These are phyloP conservation scores for Nestor notabilis DNA, from an alignment of 2,113 vertebrate genomes.

Conservation along the genomic window DNA sequence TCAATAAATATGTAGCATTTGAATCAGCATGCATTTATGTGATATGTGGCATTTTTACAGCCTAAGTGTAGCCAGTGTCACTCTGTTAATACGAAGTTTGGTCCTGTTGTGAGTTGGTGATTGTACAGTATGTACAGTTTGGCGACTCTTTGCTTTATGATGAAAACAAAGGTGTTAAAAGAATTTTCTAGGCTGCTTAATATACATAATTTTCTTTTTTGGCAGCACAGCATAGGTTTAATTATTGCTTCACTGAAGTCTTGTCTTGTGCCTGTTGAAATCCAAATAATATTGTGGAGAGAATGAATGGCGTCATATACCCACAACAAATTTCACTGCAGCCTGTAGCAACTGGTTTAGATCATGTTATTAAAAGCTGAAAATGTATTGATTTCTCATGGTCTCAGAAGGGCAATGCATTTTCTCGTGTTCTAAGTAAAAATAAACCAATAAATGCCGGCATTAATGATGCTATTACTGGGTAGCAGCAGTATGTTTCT, in stretches of 20 bases:
- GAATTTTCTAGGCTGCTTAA: not conserved
- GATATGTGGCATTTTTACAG: not conserved
- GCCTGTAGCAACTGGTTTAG: not conserved
- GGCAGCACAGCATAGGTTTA: slow-evolving; percentile 8
- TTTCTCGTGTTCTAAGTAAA: slow-evolving; percentile 44
- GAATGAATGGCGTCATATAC: not conserved
- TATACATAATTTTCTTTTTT: slow-evolving; percentile 18
- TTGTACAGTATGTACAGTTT: not conserved
- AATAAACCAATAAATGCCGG: slow-evolving; percentile 29
- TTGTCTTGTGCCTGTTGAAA: slow-evolving; percentile 39
- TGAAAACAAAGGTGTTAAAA: not conserved
- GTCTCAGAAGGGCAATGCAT: slow-evolving; percentile 33
- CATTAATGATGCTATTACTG: slow-evolving; percentile 42
- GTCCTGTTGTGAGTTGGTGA: not conserved
- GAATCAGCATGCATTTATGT: not conserved
- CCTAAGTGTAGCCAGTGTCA: not conserved
- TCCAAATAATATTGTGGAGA: not conserved
- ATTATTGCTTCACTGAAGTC: slow-evolving; percentile 13
- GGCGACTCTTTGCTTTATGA: not conserved
- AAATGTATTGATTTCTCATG: slow-evolving; percentile 36
- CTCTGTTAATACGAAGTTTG: not conserved
- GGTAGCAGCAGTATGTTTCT: slow-evolving; percentile 10
- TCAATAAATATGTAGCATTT: not conserved
- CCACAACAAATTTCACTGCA: not conserved
- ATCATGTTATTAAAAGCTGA: slow-evolving; percentile 43